Percentiles rank a stretch among this genome's conserved stretches.
These are phyloP conservation scores for Ctenochaetus hawaiiensis DNA, from an alignment of 2,797 vertebrate species.

Conservation along the genomic window DNA sequence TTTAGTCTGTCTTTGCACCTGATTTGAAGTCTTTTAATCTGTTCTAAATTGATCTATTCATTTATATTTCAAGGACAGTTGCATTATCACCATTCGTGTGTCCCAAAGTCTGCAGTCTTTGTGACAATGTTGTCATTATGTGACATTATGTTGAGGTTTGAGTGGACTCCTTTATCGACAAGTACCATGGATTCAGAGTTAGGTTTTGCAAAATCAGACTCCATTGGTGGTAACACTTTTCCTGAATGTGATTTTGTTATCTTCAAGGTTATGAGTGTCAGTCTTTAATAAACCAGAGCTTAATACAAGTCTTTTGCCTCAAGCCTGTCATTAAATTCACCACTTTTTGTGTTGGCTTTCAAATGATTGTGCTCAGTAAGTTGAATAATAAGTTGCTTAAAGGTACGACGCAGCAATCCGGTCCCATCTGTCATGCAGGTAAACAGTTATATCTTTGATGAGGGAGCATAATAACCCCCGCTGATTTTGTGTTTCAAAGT, in stretches of 20 bases:
- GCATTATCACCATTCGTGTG: too few relatives aligned
- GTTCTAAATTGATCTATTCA: too few relatives aligned
- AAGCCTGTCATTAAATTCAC: background rate
- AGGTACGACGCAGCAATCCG: background rate
- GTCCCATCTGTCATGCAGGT: constrained; percentile 5
- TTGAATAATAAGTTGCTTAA: background rate
- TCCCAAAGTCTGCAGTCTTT: background rate
- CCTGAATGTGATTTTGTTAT: background rate
- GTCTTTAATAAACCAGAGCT: background rate
- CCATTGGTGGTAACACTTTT: background rate
- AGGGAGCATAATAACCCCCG: background rate
- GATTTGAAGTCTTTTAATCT: too few relatives aligned
- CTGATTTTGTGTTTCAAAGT: background rate
- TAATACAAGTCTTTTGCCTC: background rate
- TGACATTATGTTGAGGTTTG: background rate
- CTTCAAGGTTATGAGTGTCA: background rate
- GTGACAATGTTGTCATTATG: background rate
- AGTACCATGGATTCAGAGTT: background rate
- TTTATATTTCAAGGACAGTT: too few relatives aligned
- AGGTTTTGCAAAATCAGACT: background rate
- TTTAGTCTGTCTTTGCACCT: background rate
- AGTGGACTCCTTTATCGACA: background rate
- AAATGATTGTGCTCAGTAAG: background rate
- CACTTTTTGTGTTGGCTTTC: background rate
- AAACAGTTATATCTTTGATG: background rate